Conservation (phyloP, 2,888 invertebrate genomes). For the Gnatocerus cornutus region DNA sequence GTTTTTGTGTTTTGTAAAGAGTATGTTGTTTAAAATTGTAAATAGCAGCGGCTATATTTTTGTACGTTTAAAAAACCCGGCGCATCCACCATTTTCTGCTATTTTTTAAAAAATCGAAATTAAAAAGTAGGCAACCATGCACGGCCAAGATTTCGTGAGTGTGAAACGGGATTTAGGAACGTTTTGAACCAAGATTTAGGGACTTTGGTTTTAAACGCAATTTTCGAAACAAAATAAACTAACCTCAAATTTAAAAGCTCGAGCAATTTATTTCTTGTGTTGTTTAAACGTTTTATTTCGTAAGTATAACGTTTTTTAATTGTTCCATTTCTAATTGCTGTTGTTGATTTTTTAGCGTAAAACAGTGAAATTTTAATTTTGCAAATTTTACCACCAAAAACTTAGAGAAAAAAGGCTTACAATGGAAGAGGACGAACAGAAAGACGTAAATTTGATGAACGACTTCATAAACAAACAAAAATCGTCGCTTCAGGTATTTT, state of each 20-base stretch:
- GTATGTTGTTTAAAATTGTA: too few relatives aligned
- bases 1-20: too few relatives aligned
- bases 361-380: not conserved
- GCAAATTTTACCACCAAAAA: too few relatives aligned
- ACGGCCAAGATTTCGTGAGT: not conserved
- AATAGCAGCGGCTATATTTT: too few relatives aligned
- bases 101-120: too few relatives aligned
- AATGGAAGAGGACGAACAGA: constrained; percentile 52
- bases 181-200: not conserved
- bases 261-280: too few relatives aligned
- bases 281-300: too few relatives aligned
- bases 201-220: not conserved
- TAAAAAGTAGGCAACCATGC: too few relatives aligned
- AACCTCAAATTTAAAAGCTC: constrained; percentile 2
- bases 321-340: not conserved
- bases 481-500: constrained; percentile 4
- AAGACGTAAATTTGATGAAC: constrained; percentile 52
- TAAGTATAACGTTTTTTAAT: too few relatives aligned
- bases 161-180: not conserved
- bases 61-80: too few relatives aligned
- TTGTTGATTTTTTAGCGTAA: too few relatives aligned
- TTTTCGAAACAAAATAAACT: not conserved
- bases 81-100: constrained; percentile 7
- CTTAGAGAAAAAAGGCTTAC: not conserved
- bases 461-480: constrained; percentile 48